Base-by-base conservation (phyloP, 2,888 invertebrate species). In the Tetramorium bicarinatum region DNA sequence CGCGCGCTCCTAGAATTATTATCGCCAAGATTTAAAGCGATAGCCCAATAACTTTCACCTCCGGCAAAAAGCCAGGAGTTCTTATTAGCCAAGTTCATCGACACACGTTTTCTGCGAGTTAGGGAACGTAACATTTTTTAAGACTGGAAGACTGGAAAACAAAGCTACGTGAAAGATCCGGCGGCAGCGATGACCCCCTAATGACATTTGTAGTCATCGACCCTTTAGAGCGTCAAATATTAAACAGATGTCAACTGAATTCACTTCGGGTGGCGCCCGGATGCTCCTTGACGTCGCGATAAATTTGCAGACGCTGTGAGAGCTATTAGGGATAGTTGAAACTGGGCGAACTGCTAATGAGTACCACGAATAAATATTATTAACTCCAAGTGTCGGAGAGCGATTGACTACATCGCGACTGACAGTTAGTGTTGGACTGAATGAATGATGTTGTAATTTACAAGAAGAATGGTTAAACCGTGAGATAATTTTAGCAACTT, bases 211-310 rank as follows among this genome's bases (percentile, higher is more conserved):
- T 83, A 75, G 72, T 69, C 84, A 84, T 72, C 81, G 86, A 88
- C 72, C 56, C 47, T 82, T 64, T 74, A 21, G 34, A 62, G 47
- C 52, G 76, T 67, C 47, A 81, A 88, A 82, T 86, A 88, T 80
- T 82, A 83, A 88, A 84, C 88, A 84, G 86, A 86, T 84, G 86
- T 88, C 88, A 84, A 84, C 82, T 69, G 76, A 84, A 84, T 84
- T 83, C 82, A 77, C 64, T 69, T 49, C 59, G 56, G 25, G 62
- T 62, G 84, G 62, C 34, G 71, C 29, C 41, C 74, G 67, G 21
- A 79, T 72, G 77, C 72, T 74, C 34, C 69, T 67, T 75, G 88
- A 83, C 88, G 84, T 84, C 88, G 61, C 41, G 64, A 69, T 79
- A 56, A 85, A 84, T 86, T 84, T 69, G 56, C 79, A 49, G 67